Base-by-base conservation (phyloP, 2,113 vertebrate species). In the Lichenostomus cassidix region DNA sequence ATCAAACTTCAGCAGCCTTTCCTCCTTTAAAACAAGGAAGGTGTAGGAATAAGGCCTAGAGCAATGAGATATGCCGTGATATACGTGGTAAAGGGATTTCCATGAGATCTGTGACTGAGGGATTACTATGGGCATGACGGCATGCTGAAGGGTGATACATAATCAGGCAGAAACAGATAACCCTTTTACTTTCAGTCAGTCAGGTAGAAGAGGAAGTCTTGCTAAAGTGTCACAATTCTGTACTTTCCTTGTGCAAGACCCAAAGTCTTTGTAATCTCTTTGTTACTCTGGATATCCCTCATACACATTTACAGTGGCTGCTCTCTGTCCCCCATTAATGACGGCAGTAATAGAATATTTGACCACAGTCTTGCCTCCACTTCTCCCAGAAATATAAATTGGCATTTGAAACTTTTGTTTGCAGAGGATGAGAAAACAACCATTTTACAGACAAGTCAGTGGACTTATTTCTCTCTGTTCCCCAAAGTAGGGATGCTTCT, bases 101-200 rank as follows among this genome's bases (percentile, higher is more conserved):
- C 50, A 5, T 37, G 47, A 21, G 28, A 33, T 41, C 20, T 70
- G 29, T 63, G 47, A n/a, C 16, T 46, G 31, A 41, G 42, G 49
- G 29, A 18, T 87, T 64, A 31, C 65, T 8, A 13, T 35, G 21
- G 20, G 19, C 16, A 22, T 56, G 41, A 35, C 42, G 50, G 18
- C 21, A 1, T 50, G 44, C 42, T 73, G 35, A 58, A 31, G 22
- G 24, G 22, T 65, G 35, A 29, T n/a, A 79, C 0, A 0, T 44
- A 42, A 50, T 58, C 44, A 73, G 37, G 33, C 9, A 1, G 50
- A 80, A 73, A 42, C 1, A 0, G 59, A 29, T 33, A 49, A 73
- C 27, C 3, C 9, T 35, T 33, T 65, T 42, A 65, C 31, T 31
- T 60, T 80, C 58, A 73, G 17, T 31, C 31, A 56, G 9, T 14